phyloP scores from a whole-genome alignment of 1,140 invertebrate genomes.

The Ostrea edulis region DNA sequence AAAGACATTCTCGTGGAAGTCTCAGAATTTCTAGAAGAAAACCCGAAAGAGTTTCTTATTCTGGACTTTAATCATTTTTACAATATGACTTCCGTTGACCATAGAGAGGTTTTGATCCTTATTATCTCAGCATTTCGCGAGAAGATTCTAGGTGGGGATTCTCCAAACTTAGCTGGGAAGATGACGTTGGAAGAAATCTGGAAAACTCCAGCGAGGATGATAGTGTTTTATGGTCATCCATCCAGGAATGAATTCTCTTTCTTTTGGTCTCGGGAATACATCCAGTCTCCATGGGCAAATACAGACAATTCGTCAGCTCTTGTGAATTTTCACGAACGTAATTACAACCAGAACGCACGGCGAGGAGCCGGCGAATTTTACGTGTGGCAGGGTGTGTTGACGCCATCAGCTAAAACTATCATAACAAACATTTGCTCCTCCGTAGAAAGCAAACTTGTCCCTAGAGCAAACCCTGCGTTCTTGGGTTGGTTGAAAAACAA shows the following conservation, averaged over 20 bases:
- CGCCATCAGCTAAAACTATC: slow-evolving; percentile 84
- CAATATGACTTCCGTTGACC: slow-evolving; percentile 84
- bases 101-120: slow-evolving; percentile 83
- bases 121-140: slow-evolving; percentile 84
- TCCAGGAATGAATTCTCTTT: slow-evolving; percentile 79
- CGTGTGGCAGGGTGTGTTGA: slow-evolving; percentile 89
- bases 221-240: slow-evolving; percentile 85
- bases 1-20: slow-evolving; percentile 83
- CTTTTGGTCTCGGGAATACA: slow-evolving; percentile 85
- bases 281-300: slow-evolving; percentile 90
- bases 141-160: slow-evolving; percentile 78
- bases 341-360: slow-evolving; percentile 75
- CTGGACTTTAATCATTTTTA: slow-evolving; percentile 94
- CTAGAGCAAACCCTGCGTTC: slow-evolving; percentile 74
- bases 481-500: slow-evolving; percentile 81
- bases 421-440: slow-evolving; percentile 79
- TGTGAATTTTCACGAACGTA: slow-evolving; percentile 82
- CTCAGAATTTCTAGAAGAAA: slow-evolving; percentile 83
- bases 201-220: slow-evolving; percentile 83
- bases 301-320: slow-evolving; percentile 83
- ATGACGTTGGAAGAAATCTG: slow-evolving; percentile 84
- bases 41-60: slow-evolving; percentile 87
- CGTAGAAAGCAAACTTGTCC: slow-evolving; percentile 77
- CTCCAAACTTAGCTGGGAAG: slow-evolving; percentile 74
- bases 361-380: slow-evolving; percentile 84